Percentiles rank a stretch among this genome's conserved stretches.
Evolutionary conservation across 2,797 vertebrate genomes (phyloP).

Genomic region (Malurus splendens): DNA sequence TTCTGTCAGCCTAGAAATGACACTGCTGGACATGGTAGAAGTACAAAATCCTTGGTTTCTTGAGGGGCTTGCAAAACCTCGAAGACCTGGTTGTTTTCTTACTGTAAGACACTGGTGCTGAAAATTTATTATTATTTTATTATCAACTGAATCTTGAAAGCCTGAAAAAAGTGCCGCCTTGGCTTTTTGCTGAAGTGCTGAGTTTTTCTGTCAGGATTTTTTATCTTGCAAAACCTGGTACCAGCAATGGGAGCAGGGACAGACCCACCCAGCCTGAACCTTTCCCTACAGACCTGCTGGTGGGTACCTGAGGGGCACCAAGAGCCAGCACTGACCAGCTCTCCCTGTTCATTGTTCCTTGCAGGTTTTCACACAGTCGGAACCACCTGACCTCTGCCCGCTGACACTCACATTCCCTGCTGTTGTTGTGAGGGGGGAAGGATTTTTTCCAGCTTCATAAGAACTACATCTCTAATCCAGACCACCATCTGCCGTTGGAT

Average conservation of each 20-base stretch:
- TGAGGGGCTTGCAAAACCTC: neutral
- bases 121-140: neutral
- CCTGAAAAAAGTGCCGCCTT: neutral
- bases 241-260: neutral
- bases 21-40: accelerated
- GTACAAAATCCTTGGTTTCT: accelerated
- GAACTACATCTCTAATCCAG: constrained; percentile 54
- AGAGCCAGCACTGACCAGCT: accelerated
- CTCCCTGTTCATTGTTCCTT: accelerated
- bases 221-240: neutral
- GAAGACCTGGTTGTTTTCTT: neutral
- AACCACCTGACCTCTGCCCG: constrained; percentile 76
- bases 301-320: no score
- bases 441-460: constrained; percentile 11
- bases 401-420: constrained; percentile 48
- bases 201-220: neutral
- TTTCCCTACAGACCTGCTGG: accelerated
- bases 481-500: constrained; percentile 59
- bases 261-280: neutral
- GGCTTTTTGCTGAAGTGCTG: neutral
- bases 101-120: neutral
- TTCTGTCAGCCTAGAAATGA: neutral
- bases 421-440: neutral
- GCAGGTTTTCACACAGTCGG: constrained; percentile 79
- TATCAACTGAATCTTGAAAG: neutral